A percentile compares a stretch with the other conserved stretches of the same genome.
These are phyloP conservation scores for Peromyscus californicus DNA, from an alignment of 2,113 vertebrate genomes.

Conservation along the genomic window DNA sequence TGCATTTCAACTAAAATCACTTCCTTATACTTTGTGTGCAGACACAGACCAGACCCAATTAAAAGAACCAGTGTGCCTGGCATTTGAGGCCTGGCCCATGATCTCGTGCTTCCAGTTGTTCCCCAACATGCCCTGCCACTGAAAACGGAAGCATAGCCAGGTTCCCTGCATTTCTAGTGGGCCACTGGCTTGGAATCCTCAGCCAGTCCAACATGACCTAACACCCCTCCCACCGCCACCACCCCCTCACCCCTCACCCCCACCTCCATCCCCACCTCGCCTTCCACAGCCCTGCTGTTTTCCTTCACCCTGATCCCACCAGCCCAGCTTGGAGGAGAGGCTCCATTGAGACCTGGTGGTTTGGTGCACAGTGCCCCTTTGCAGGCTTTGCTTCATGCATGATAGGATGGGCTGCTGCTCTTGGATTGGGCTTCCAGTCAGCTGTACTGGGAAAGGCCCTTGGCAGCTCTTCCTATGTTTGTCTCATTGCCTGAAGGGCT, in stretches of 20 bases:
- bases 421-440: neutral
- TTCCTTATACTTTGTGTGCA: neutral
- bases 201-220: neutral
- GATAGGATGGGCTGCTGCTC: neutral
- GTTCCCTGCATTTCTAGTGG: neutral
- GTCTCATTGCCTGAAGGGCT: neutral
- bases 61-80: neutral
- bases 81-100: accelerated
- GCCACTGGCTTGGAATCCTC: neutral
- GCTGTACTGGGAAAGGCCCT: neutral
- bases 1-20: neutral
- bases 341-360: neutral
- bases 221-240: neutral
- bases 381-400: neutral
- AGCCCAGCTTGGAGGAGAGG: accelerated
- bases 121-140: neutral
- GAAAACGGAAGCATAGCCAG: neutral
- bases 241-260: no score
- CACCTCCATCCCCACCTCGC: no score
- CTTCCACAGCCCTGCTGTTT: no score
- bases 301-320: neutral
- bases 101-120: neutral
- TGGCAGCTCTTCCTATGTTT: neutral
- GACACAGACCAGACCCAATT: neutral
- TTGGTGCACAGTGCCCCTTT: neutral